These are phyloP conservation scores for Hycleus phaleratus DNA, from an alignment of 1,140 invertebrate species.

Conservation along the genomic window DNA sequence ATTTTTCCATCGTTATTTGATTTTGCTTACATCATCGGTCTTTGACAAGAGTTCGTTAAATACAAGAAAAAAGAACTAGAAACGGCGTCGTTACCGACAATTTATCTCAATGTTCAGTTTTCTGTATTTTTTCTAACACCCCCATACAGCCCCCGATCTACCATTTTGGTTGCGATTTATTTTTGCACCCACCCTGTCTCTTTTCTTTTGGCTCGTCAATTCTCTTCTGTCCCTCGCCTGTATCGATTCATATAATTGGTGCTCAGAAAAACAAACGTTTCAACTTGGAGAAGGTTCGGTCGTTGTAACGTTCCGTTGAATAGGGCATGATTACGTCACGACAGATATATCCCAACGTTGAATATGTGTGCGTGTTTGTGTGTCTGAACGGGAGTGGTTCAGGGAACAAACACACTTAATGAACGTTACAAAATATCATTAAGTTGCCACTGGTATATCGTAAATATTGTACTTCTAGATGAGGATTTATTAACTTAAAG, in stretches of 20 bases:
- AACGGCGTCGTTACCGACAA: slow-evolving; percentile 8
- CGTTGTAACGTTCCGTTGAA: not conserved
- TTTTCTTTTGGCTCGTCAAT: not conserved
- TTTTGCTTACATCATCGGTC: slow-evolving; percentile 10
- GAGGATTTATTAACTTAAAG: slow-evolving; percentile 14
- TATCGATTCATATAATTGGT: slow-evolving; percentile 11
- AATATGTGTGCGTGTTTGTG: not conserved
- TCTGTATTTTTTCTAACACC: not conserved
- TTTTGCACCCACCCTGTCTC: too few relatives aligned
- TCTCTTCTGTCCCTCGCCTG: not conserved
- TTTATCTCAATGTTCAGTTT: slow-evolving; percentile 6
- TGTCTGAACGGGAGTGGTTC: slow-evolving; percentile 14
- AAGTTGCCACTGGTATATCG: slow-evolving; percentile 15
- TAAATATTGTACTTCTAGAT: slow-evolving; percentile 12
- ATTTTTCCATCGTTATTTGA: slow-evolving; percentile 5
- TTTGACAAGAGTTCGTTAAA: slow-evolving; percentile 11
- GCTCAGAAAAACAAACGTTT: slow-evolving; percentile 10
- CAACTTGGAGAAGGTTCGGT: not conserved
- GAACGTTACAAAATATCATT: slow-evolving; percentile 18
- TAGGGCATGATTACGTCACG: slow-evolving; percentile 15
- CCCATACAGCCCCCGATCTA: too few relatives aligned
- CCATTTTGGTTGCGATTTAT: too few relatives aligned
- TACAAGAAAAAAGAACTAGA: not conserved
- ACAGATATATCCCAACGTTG: slow-evolving; percentile 1
- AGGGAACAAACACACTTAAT: slow-evolving; percentile 17